Evolutionary conservation across 2,888 invertebrate genomes (phyloP).

Genomic region (Gymnoscelis rufifasciata): DNA sequence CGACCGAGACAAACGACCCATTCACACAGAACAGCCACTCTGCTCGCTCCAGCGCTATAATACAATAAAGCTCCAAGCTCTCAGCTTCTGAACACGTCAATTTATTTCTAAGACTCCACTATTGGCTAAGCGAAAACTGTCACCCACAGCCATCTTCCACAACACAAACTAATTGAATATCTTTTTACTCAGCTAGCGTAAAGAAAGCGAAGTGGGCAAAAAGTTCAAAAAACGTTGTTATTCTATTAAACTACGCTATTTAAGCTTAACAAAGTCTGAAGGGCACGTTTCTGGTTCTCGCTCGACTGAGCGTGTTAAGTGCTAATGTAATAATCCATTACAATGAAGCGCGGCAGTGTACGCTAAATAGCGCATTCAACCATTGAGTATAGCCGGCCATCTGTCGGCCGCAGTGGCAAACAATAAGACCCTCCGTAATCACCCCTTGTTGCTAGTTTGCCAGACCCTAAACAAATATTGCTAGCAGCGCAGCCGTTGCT

Average conservation of each 20-base stretch:
- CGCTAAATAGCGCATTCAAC: constrained; percentile 77
- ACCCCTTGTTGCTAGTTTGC: constrained; percentile 64
- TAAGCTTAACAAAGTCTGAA: constrained; percentile 56
- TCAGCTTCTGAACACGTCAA: constrained; percentile 15
- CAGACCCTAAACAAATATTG: constrained; percentile 72
- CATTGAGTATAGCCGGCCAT: constrained; percentile 65
- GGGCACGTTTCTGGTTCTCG: constrained; percentile 64
- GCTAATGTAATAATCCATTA: constrained; percentile 79
- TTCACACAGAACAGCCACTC: constrained; percentile 7
- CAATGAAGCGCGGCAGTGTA: constrained; percentile 73
- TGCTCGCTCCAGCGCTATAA: constrained; percentile 3
- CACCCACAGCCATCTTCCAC: constrained; percentile 28
- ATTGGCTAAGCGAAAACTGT: constrained; percentile 35
- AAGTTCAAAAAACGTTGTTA: constrained; percentile 55
- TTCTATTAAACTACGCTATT: constrained; percentile 54
- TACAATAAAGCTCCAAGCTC: constrained; percentile 15
- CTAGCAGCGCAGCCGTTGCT: constrained; percentile 44
- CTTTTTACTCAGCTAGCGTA: constrained; percentile 40
- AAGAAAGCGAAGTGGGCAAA: constrained; percentile 43
- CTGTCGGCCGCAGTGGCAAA: constrained; percentile 69
- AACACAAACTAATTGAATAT: constrained; percentile 46
- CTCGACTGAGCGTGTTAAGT: constrained; percentile 75
- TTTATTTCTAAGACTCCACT: constrained; percentile 27
- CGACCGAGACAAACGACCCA: constrained; percentile 15
- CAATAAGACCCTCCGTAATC: constrained; percentile 68